A percentile compares a stretch with the other conserved stretches of the same genome.
Evolutionary conservation across 2,797 vertebrate species (phyloP).

Genomic region (Acanthornis magna): DNA sequence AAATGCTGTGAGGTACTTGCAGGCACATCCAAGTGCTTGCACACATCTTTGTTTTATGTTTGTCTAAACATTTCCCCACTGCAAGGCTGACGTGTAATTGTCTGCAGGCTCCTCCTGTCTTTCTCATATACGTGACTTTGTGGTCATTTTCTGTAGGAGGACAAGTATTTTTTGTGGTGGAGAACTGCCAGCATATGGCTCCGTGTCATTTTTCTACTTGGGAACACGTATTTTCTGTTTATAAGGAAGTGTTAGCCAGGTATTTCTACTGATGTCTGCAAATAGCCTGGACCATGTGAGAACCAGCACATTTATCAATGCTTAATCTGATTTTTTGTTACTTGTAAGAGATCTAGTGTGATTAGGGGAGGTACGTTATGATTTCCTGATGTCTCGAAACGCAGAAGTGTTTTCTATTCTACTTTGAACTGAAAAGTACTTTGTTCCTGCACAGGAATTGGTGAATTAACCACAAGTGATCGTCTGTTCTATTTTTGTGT

Average conservation of each 20-base stretch:
- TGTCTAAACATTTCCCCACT: background rate
- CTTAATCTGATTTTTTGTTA: background rate
- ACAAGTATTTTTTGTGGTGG: background rate
- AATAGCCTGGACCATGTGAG: background rate
- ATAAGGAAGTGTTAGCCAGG: background rate
- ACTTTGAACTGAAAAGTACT: background rate
- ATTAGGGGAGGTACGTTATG: background rate
- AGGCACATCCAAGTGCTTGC: background rate
- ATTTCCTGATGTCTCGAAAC: constrained; percentile 30
- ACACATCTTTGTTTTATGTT: background rate
- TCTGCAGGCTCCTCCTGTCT: background rate
- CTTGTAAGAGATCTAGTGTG: background rate
- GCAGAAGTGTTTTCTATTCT: constrained; percentile 7
- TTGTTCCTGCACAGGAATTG: constrained; percentile 18
- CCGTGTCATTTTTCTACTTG: background rate
- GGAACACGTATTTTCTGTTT: background rate
- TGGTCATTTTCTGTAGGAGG: background rate
- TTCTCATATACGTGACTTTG: background rate
- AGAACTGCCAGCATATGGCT: background rate
- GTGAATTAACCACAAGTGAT: constrained; percentile 41
- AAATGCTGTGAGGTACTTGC: background rate
- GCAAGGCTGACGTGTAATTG: background rate
- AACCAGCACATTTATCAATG: background rate
- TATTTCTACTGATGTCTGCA: background rate
- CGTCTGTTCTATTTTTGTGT: background rate